Conservation (phyloP, 1,140 invertebrate genomes). For the Pogonomyrmex barbatus region DNA sequence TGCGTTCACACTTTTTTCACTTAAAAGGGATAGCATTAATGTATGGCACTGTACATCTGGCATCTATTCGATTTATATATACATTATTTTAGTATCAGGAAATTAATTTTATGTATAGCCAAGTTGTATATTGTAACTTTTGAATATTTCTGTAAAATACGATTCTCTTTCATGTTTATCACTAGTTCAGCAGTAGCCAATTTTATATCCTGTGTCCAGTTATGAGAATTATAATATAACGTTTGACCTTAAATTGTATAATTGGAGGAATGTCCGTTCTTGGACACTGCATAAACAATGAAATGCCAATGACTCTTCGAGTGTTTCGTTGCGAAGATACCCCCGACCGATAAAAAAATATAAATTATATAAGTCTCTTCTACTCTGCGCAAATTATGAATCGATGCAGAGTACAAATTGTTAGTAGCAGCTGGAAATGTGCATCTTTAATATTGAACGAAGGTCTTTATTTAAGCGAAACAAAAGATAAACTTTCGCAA, state of each 20-base stretch:
- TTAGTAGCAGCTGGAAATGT: conserved; percentile 43
- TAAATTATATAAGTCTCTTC: conserved; percentile 42
- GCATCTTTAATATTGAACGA: conserved; percentile 54
- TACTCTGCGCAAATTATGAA: conserved; percentile 43
- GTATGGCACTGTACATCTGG: no score
- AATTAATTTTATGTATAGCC: background rate
- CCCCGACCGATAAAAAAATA: conserved; percentile 64
- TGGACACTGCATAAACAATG: conserved; percentile 76
- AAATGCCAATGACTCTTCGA: conserved; percentile 73
- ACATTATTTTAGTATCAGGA: background rate
- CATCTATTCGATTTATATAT: background rate
- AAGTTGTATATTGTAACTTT: conserved; percentile 34
- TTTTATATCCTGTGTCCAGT: conserved; percentile 55
- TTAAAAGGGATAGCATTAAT: no score
- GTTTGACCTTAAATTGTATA: conserved; percentile 73
- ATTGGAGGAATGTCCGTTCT: conserved; percentile 73
- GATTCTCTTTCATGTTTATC: conserved; percentile 61
- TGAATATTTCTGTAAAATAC: conserved; percentile 47
- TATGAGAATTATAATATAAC: conserved; percentile 56
- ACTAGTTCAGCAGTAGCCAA: conserved; percentile 55
- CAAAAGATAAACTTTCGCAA: conserved; percentile 43
- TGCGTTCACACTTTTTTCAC: no score
- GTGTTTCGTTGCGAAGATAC: conserved; percentile 76
- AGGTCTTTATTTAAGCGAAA: conserved; percentile 52
- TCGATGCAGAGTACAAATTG: conserved; percentile 48